Evolutionary conservation across 2,797 vertebrate genomes (phyloP), one percentile per base, ranked within the genome.

Genomic region (Silurus lanzhouensis): DNA sequence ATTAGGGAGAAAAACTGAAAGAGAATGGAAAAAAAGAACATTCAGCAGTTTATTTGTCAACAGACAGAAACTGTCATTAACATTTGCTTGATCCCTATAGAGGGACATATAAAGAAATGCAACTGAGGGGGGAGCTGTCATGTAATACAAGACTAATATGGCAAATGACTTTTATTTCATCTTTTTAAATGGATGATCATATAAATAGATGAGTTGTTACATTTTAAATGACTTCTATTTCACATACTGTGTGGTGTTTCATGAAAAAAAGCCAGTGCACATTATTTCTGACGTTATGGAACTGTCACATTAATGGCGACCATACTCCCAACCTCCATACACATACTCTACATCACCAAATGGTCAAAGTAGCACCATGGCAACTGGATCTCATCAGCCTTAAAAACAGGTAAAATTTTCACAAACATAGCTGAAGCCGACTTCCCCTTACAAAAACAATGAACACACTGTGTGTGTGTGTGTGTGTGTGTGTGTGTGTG

Each of bases 1-100:
- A 79, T 60, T 77, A 88, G 90, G 89, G 89, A 91, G 91, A 83
- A 90, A 91, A 89, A 92, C 91, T 84, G 90, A 91, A 91, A 91
- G 90, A 89, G 88, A 92, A 68, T n/a, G 22, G 17, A 5, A 58
- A 3, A 60, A 19, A 38, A 38, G 19, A 17, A 67, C 15, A 31
- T 31, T 22, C 13, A 46, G 25, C 74, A 58, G 27, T 31, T 77
- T 75, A 17, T 72, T 55, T 25, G 46, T 13, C 46, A 82, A 86
- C 55, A 71, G 38, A 25, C 38, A 77, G 83, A 52, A 68, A 68
- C 15, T 55, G 17, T 57, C 22, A 68, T 68, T 55, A 52, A 14
- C 48, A 55, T 0, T 67, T 31, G 12, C 20, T 44, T 10, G 2
- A 22, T 57, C 19, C 52, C 1, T 17, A 64, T 31, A 57, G 13